These are phyloP conservation scores for Dendrocincla tyrannina DNA, from an alignment of 2,797 vertebrate genomes.

Conservation along the genomic window DNA sequence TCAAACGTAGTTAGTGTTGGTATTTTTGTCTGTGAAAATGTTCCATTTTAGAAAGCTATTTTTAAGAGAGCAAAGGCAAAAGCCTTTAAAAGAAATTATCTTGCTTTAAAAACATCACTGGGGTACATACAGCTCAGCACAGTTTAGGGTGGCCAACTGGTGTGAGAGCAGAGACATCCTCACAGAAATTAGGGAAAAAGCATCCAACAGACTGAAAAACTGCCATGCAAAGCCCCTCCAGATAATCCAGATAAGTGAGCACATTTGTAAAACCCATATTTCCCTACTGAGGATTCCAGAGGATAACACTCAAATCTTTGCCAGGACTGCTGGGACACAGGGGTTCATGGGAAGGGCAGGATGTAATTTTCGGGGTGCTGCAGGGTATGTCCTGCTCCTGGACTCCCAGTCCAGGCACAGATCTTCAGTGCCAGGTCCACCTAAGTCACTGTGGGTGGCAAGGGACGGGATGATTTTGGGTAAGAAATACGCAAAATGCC, in stretches of 20 bases:
- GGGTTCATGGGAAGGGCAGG: neutral
- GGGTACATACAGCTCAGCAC: neutral
- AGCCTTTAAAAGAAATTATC: constrained; percentile 14
- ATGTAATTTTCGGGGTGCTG: neutral
- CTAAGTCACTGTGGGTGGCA: neutral
- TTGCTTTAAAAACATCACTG: neutral
- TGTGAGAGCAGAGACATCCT: neutral
- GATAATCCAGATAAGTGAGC: neutral
- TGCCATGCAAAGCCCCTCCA: neutral
- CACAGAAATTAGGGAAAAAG: neutral
- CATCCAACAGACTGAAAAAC: neutral
- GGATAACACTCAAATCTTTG: neutral
- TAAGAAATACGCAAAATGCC: neutral
- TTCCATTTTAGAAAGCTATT: neutral
- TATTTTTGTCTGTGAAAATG: neutral
- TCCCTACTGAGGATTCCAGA: neutral
- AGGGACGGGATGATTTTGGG: neutral
- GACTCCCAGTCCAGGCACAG: neutral
- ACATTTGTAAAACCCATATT: neutral
- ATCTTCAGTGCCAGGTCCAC: neutral
- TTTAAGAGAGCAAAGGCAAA: constrained; percentile 7
- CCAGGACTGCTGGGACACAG: neutral
- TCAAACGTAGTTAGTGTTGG: neutral
- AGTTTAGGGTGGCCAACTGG: neutral
- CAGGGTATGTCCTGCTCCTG: neutral